Evolutionary conservation across 2,797 vertebrate species (phyloP), one percentile per base, ranked within the genome.

Genomic region (Dicrostonyx torquatus): DNA sequence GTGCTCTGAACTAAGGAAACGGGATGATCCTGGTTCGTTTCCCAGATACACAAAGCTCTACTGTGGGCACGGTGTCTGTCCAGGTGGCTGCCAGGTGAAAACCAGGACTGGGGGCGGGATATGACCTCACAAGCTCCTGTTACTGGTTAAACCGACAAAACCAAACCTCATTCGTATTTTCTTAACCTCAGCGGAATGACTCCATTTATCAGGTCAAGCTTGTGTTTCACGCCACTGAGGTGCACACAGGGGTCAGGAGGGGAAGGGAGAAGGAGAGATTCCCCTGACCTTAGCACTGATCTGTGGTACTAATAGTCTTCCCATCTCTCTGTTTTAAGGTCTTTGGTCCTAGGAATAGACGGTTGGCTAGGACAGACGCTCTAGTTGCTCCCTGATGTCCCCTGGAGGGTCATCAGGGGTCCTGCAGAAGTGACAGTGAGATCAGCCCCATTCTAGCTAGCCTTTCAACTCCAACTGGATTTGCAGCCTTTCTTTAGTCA

Each of bases 21-120:
- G 6, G 89, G 92, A 53, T 12, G 58, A 91, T 70, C 48, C 55
- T 0, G 1, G 5, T 8, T 55, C 73, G 26, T 18, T 84, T 64
- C 79, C 43, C 78, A 13, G 68, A 31, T 18, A 79, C 50, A 94
- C 87, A 97, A 90, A 96, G 64, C 80, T 34, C 40, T 40, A 76
- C 95, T 90, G 58, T 83, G 77, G 50, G 62, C 29, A 20, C 0
- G n/a, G 43, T n/a, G 55, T 79, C 26, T 60, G 53, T 34, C 50
- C 95, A 95, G 95, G 78, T 95, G 94, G 93, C 89, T 77, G 89
- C 77, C 88, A 82, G 6, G 53, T 0, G 3, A 87, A 96, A 93
- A 55, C 75, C 75, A 68, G 85, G 50, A 48, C 45, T 48, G 80
- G 26, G 4, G 73, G 53, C 8, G 17, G 68, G 55, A 10, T 78